These are phyloP conservation scores for Nothobranchius kuhntae DNA, from an alignment of 2,113 vertebrate species.

Conservation along the genomic window DNA sequence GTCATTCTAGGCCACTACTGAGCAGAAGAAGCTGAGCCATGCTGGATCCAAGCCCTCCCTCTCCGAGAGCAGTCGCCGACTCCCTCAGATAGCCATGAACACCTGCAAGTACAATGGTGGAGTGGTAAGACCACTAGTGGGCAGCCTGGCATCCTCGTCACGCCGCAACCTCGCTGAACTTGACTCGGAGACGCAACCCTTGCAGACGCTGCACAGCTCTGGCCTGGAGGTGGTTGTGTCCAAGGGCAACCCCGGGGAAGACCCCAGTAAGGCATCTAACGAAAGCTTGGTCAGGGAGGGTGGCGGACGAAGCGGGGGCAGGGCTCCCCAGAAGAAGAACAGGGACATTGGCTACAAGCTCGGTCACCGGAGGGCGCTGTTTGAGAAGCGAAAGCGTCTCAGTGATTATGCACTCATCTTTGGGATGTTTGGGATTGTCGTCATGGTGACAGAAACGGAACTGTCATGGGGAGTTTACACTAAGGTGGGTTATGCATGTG, in stretches of 20 bases:
- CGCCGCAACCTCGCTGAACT: constrained; percentile 76
- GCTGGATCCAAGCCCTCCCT: constrained; percentile 82
- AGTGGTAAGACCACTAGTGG: constrained; percentile 84
- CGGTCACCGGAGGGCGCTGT: constrained; percentile 88
- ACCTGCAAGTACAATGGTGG: constrained; percentile 90
- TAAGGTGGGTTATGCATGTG: constrained; percentile 67
- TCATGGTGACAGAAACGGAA: constrained; percentile 95
- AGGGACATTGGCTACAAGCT: constrained; percentile 87
- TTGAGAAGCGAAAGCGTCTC: constrained; percentile 91
- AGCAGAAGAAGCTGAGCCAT: constrained; percentile 84
- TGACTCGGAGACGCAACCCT: constrained; percentile 84
- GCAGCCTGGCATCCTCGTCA: constrained; percentile 80
- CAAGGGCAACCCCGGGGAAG: constrained; percentile 77
- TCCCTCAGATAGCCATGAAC: constrained; percentile 91
- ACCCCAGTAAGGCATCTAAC: constrained; percentile 75
- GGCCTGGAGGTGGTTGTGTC: constrained; percentile 88
- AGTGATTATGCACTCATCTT: constrained; percentile 94
- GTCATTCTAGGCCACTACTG: constrained; percentile 75
- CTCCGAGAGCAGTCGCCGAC: constrained; percentile 78
- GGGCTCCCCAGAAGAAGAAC: constrained; percentile 76
- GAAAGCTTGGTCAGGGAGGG: constrained; percentile 72
- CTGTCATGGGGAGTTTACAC: constrained; percentile 93
- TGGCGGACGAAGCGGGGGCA: constrained; percentile 51
- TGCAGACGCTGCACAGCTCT: constrained; percentile 79
- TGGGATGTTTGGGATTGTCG: constrained; percentile 94